A percentile compares a stretch with the other conserved stretches of the same genome.
Conservation (phyloP, 2,888 invertebrate species). For the Caenorhabditis zanzibari region DNA sequence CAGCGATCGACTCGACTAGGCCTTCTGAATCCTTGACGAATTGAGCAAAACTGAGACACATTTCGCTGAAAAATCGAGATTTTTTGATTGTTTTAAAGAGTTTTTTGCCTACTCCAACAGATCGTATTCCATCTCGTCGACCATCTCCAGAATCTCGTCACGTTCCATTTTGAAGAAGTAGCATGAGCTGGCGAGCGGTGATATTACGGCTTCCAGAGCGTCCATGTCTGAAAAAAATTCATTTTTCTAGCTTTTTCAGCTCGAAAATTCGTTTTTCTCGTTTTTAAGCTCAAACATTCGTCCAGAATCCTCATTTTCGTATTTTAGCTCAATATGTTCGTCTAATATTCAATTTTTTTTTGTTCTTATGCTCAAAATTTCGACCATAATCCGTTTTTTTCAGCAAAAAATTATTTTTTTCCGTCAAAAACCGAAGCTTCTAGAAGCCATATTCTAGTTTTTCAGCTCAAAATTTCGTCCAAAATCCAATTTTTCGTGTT, state of each 20-base stretch:
- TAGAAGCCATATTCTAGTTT: too few relatives aligned
- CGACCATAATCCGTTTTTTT: neutral
- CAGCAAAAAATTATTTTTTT: too few relatives aligned
- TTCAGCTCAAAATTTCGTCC: too few relatives aligned
- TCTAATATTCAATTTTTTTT: too few relatives aligned
- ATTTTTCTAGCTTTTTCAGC: too few relatives aligned
- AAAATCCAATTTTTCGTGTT: too few relatives aligned
- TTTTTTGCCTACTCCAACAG: constrained; percentile 1
- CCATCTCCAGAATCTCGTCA: constrained; percentile 3
- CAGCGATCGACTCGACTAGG: neutral
- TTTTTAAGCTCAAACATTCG: too few relatives aligned
- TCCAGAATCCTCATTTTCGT: too few relatives aligned
- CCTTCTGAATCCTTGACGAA: neutral
- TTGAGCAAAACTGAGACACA: neutral
- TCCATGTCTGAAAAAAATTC: neutral
- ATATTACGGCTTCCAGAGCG: neutral
- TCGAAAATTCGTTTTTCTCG: too few relatives aligned
- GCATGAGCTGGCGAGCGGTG: neutral
- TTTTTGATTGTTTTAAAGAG: neutral
- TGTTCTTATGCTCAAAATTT: neutral
- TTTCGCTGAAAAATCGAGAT: neutral
- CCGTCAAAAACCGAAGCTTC: too few relatives aligned
- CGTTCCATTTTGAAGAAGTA: constrained; percentile 11
- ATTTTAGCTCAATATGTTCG: too few relatives aligned
- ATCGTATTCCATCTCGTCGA: neutral